These are phyloP conservation scores for Platyscapa corneri DNA, from an alignment of 1,140 invertebrate species.

Conservation along the genomic window DNA sequence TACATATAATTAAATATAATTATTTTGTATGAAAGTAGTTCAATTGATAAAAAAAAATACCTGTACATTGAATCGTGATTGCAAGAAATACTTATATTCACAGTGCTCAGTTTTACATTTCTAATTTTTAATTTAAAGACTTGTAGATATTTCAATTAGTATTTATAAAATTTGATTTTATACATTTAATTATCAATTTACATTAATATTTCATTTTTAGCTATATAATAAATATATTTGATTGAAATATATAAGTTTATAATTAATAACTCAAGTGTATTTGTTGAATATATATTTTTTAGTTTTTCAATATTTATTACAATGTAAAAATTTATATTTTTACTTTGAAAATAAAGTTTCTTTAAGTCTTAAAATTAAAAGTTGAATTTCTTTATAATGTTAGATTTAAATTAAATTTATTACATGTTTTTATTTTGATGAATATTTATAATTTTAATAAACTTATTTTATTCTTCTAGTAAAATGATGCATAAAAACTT, in stretches of 20 bases:
- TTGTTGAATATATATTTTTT: no score
- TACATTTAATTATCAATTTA: no score
- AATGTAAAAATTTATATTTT: no score
- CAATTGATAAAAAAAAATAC: not conserved
- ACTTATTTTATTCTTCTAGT: conserved; percentile 8
- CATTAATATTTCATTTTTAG: no score
- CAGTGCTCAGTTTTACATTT: not conserved
- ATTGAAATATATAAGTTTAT: no score
- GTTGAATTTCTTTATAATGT: not conserved
- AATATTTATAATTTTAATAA: not conserved
- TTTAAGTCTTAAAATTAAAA: no score
- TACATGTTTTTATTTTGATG: not conserved
- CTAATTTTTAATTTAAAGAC: not conserved
- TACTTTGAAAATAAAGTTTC: no score
- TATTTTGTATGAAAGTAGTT: not conserved
- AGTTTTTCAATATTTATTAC: no score
- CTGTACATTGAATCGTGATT: not conserved
- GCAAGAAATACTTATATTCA: not conserved
- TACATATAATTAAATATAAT: not conserved
- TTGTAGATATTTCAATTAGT: not conserved
- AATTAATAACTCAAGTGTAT: no score
- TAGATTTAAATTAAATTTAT: not conserved
- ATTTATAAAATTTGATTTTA: no score
- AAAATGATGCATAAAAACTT: conserved; percentile 7
- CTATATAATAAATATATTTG: no score